A percentile compares a stretch with the other conserved stretches of the same genome.
These are phyloP conservation scores for Andrena cerasifolii DNA, from an alignment of 1,140 invertebrate genomes.

Conservation along the genomic window DNA sequence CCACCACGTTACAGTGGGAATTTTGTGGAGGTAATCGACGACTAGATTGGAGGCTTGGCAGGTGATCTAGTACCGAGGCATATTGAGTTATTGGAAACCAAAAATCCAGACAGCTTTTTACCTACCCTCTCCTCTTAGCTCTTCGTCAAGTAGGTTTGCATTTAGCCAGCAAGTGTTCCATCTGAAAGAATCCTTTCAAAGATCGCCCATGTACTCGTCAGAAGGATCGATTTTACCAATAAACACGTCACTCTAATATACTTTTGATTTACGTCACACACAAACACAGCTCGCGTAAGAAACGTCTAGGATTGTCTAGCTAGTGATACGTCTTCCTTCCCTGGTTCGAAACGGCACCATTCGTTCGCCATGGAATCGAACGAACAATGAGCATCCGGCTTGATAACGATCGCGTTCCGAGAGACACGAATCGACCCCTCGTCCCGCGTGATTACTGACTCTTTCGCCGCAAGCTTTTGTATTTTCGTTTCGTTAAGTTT, in stretches of 20 bases:
- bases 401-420: not conserved
- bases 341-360: constrained; percentile 22
- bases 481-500: not conserved
- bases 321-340: constrained; percentile 61
- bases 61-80: too few relatives aligned
- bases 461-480: not conserved
- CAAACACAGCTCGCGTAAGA: constrained; percentile 53
- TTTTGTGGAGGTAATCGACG: too few relatives aligned
- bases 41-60: too few relatives aligned
- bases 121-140: too few relatives aligned
- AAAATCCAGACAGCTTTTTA: too few relatives aligned
- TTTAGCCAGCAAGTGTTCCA: too few relatives aligned
- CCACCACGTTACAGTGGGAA: too few relatives aligned
- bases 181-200: too few relatives aligned
- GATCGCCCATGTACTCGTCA: not conserved
- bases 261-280: constrained; percentile 56
- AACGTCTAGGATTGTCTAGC: constrained; percentile 68
- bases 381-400: not conserved
- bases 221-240: not conserved
- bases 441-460: not conserved
- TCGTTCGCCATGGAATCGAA: not conserved
- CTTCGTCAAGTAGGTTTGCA: too few relatives aligned
- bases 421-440: not conserved
- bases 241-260: constrained; percentile 26
- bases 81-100: too few relatives aligned